phyloP scores from a whole-genome alignment of 92 coral and sea anemone species.

The Epizoanthus stellaris region DNA sequence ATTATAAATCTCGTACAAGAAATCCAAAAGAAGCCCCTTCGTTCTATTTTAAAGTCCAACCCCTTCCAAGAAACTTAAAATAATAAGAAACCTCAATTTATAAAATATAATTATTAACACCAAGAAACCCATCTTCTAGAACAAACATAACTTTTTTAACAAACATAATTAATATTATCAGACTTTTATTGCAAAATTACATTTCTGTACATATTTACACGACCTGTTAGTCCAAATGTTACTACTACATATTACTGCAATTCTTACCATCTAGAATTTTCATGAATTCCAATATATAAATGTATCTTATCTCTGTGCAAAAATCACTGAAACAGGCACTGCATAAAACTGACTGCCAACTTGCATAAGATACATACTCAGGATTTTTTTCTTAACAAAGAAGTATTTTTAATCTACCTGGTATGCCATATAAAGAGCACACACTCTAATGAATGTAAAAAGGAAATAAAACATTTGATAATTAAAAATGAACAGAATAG shows the following conservation, averaged over 20 bases:
- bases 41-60: too few relatives aligned
- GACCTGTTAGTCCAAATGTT: background rate
- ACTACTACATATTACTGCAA: background rate
- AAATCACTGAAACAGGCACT: too few relatives aligned
- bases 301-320: too few relatives aligned
- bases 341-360: too few relatives aligned
- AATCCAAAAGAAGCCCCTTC: too few relatives aligned
- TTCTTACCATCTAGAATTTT: background rate
- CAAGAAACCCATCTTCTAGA: background rate
- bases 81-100: too few relatives aligned
- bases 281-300: background rate
- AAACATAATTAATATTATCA: too few relatives aligned
- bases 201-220: constrained; percentile 60
- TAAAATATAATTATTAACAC: background rate
- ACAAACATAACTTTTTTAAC: too few relatives aligned
- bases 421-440: background rate
- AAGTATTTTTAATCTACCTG: background rate
- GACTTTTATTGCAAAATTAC: constrained; percentile 25
- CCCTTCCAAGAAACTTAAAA: too few relatives aligned
- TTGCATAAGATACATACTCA: too few relatives aligned
- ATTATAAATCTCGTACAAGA: too few relatives aligned
- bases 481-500: background rate
- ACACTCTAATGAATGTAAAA: background rate
- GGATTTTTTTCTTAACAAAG: background rate
- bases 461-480: background rate